A percentile compares a stretch with the other conserved stretches of the same genome.
Evolutionary conservation across 2,888 invertebrate species (phyloP).

Genomic region (Atethmia centrago): DNA sequence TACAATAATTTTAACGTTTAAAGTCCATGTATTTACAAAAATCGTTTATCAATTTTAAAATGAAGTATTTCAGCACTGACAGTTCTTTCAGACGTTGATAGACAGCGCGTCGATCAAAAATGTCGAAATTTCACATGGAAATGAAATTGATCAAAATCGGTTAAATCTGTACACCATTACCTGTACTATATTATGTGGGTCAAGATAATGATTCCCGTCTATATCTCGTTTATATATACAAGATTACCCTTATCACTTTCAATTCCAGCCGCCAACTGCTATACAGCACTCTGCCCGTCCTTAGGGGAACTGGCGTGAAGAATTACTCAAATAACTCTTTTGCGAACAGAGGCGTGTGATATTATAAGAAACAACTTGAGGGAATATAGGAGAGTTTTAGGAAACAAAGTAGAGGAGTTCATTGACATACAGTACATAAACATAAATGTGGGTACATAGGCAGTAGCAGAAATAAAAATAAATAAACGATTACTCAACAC

Average conservation of each 20-base stretch:
- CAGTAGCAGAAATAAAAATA: conserved; percentile 33
- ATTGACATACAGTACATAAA: conserved; percentile 35
- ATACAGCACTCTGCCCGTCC: conserved; percentile 15
- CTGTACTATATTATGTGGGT: no score
- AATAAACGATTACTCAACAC: conserved; percentile 43
- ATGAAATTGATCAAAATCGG: not conserved
- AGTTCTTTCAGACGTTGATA: not conserved
- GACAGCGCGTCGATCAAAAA: conserved; percentile 11
- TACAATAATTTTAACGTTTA: not conserved
- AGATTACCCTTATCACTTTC: conserved; percentile 42
- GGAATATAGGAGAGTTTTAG: not conserved
- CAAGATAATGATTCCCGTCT: not conserved
- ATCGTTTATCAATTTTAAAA: not conserved
- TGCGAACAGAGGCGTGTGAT: not conserved
- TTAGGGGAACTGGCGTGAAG: conserved; percentile 9
- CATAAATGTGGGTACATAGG: conserved; percentile 3
- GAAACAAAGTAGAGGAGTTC: conserved; percentile 17
- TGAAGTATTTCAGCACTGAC: not conserved
- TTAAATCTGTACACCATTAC: no score
- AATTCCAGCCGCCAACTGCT: conserved; percentile 17
- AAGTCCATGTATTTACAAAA: not conserved
- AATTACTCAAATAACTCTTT: conserved; percentile 17
- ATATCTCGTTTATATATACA: not conserved
- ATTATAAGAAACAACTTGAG: conserved; percentile 6
- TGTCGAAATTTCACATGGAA: no score